Evolutionary conservation across 2,113 vertebrate genomes (phyloP).

Genomic region (Alligator sinensis): DNA sequence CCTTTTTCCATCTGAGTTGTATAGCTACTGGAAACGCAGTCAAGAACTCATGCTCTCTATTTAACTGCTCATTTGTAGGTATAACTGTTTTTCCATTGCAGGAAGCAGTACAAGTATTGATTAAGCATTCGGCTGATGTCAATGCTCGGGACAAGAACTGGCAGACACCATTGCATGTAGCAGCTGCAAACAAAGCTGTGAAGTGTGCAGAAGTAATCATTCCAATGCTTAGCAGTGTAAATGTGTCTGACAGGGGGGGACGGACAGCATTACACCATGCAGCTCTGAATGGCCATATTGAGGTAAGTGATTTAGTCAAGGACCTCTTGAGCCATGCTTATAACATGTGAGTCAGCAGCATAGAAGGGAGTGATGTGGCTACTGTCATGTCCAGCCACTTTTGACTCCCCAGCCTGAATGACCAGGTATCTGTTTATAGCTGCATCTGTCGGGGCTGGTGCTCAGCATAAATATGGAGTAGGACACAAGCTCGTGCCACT

Average conservation of each 20-base stretch:
- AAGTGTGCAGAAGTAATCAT: slow-evolving; percentile 93
- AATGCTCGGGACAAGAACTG: slow-evolving; percentile 98
- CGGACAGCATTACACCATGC: slow-evolving; percentile 95
- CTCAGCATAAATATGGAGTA: no score
- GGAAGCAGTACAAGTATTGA: slow-evolving; percentile 93
- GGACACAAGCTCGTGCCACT: no score
- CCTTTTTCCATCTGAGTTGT: background rate
- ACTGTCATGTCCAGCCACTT: no score
- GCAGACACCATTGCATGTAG: slow-evolving; percentile 96
- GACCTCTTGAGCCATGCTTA: no score
- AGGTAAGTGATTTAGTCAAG: slow-evolving; percentile 77
- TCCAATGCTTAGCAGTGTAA: slow-evolving; percentile 93
- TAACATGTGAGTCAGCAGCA: no score
- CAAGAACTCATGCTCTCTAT: fast-evolving
- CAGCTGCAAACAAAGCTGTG: slow-evolving; percentile 91
- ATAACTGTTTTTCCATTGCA: slow-evolving; percentile 51
- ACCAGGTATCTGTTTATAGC: no score
- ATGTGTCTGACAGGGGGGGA: slow-evolving; percentile 94
- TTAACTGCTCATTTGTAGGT: background rate
- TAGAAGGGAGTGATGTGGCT: no score
- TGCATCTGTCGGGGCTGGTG: no score
- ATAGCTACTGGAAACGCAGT: fast-evolving
- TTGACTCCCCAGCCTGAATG: no score
- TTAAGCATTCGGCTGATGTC: slow-evolving; percentile 95
- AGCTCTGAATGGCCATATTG: slow-evolving; percentile 93